Evolutionary conservation across 2,888 invertebrate species (phyloP), one percentile per base, ranked within the genome.

Genomic region (Athalia circularis): DNA sequence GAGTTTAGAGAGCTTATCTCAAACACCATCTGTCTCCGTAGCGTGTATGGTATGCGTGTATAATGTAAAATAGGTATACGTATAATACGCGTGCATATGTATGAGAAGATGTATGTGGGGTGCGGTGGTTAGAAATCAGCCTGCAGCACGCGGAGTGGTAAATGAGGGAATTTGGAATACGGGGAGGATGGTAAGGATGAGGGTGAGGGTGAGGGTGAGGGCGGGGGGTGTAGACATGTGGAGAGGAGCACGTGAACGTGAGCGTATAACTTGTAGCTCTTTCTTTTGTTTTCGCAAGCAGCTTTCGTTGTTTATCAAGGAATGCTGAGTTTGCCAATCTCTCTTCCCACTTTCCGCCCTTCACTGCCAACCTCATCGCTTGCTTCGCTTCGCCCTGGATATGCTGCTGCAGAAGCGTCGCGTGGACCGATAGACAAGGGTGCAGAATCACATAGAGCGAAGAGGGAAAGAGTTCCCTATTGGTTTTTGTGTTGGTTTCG

Each of bases 251-350:
- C 47, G 65, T 47, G 65, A 65, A 68, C 54, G 67, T 50, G 52
- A 11, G 52, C 7, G 52, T 7, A 11, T 52, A 29, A 68, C 67
- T 68, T 54, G 67, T 68, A 52, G 52, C 11, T 43, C 5, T 29
- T 9, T 9, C 47, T 72, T 59, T 57, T 72, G 72, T 72, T 57
- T 72, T 57, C 57, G 6, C 62, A 8, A 29, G 29, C 57, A 72
- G 70, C 47, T 72, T 72, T 45, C 70, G 70, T 72, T 72, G 70
- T 72, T 72, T 45, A 57, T 72, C 72, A 72, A 59, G 45, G 59
- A 59, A 72, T 13, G 72, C 72, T 72, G 72, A 72, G 43, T 72
- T 59, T 45, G 57, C 72, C 72, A 72, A 72, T 72, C 59, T 72
- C 7, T 57, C 8, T 59, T 4, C 47, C 45, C 59, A 47, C 54